A percentile compares a stretch with the other conserved stretches of the same genome.
These are phyloP conservation scores for Hexactinellida sp. DNA, from an alignment of 37 sponge, comb jelly and placozoan species.

Conservation along the genomic window DNA sequence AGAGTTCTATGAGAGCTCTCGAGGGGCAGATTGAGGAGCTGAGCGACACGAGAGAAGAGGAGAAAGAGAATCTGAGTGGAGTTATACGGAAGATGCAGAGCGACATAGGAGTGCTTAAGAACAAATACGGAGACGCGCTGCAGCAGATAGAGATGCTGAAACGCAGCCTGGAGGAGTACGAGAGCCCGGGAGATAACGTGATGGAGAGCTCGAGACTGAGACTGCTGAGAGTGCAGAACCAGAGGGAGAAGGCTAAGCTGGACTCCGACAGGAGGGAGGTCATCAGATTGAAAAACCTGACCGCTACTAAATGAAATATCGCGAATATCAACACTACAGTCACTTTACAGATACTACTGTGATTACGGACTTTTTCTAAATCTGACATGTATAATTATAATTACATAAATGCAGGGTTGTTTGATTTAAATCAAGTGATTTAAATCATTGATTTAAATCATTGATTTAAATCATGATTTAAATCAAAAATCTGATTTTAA, in stretches of 20 bases:
- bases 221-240: background rate
- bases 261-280: background rate
- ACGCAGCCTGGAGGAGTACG: background rate
- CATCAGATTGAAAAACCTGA: background rate
- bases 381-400: too few relatives aligned
- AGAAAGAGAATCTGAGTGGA: background rate
- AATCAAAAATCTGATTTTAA: too few relatives aligned
- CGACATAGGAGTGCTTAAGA: background rate
- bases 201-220: background rate
- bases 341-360: too few relatives aligned
- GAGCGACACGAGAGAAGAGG: background rate
- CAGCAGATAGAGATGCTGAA: background rate
- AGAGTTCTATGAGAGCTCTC: background rate
- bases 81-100: background rate
- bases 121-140: background rate
- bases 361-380: too few relatives aligned
- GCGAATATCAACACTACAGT: background rate
- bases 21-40: background rate
- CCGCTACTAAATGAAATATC: background rate
- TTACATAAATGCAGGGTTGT: too few relatives aligned
- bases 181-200: background rate
- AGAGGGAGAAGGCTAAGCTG: slow-evolving; percentile 3
- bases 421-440: too few relatives aligned
- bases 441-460: too few relatives aligned
- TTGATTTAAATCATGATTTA: too few relatives aligned